phyloP scores from a whole-genome alignment of 2,888 invertebrate species.

The Heliconius ismenius region DNA sequence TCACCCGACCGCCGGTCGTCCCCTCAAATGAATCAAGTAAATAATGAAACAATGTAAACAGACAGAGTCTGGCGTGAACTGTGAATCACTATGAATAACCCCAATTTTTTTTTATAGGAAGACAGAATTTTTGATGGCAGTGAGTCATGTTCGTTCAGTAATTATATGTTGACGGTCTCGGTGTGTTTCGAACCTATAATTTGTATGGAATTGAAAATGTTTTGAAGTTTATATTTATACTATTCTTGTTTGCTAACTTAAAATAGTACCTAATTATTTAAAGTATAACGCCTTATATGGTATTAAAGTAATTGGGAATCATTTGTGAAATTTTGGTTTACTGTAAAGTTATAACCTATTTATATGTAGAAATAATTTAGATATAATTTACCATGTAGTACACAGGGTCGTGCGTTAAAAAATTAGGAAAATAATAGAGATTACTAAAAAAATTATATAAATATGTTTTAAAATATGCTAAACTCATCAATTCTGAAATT shows the following conservation, averaged over 20 bases:
- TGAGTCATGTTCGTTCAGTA: conserved; percentile 42
- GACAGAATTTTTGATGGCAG: conserved; percentile 40
- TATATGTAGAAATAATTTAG: background rate
- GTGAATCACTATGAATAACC: conserved; percentile 48
- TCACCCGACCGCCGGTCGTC: conserved; percentile 35
- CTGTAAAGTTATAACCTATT: background rate
- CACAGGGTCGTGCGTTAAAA: background rate
- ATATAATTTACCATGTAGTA: background rate
- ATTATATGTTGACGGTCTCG: background rate
- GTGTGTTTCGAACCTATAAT: conserved; percentile 9
- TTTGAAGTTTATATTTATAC: background rate
- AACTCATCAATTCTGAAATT: no score
- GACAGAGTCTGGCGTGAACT: conserved; percentile 34
- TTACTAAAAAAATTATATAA: no score
- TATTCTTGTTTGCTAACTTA: background rate
- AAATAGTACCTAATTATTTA: background rate
- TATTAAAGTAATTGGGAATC: background rate
- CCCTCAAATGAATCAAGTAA: conserved; percentile 47
- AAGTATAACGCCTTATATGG: background rate
- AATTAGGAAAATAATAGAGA: no score
- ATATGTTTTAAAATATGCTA: no score
- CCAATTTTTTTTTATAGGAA: conserved; percentile 47
- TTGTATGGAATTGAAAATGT: conserved; percentile 10
- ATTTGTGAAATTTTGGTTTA: background rate
- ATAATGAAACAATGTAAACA: conserved; percentile 48